Evolutionary conservation across 37 sponge, comb jelly and placozoan genomes (phyloP).

Genomic region (Petrosia ficiformis): DNA sequence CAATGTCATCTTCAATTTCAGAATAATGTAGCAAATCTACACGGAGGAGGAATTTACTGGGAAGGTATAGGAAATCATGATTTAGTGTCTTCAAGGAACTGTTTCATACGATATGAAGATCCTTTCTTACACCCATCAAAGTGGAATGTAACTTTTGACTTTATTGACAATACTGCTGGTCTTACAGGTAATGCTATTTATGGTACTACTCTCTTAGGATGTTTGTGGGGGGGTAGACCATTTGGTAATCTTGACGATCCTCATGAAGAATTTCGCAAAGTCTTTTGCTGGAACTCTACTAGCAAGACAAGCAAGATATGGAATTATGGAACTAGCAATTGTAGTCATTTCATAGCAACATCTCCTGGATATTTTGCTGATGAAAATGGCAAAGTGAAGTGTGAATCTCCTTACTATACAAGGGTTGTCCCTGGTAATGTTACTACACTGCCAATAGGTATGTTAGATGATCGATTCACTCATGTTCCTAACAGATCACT

Average conservation of each 20-base stretch:
- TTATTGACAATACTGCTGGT: conserved; percentile 22
- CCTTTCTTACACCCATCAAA: background rate
- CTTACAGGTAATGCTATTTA: conserved; percentile 24
- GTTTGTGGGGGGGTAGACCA: conserved; percentile 15
- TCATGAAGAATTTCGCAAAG: background rate
- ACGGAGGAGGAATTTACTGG: conserved; percentile 30
- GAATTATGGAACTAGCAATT: background rate
- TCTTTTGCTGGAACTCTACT: conserved; percentile 14
- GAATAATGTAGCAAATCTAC: conserved; percentile 2
- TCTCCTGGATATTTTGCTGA: background rate
- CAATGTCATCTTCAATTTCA: background rate
- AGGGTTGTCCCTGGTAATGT: background rate
- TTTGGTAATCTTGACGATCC: background rate
- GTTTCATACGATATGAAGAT: conserved; percentile 32
- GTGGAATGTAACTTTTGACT: conserved; percentile 15
- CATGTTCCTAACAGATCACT: background rate
- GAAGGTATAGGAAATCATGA: conserved; percentile 6
- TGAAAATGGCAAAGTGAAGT: background rate
- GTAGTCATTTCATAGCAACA: background rate
- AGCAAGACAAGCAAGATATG: background rate
- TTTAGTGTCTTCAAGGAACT: conserved; percentile 27
- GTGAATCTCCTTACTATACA: background rate
- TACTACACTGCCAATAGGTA: background rate
- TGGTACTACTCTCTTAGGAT: conserved; percentile 23
- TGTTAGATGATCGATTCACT: background rate